These are phyloP conservation scores for Piaya cayana DNA, from an alignment of 2,113 vertebrate species.

Conservation along the genomic window DNA sequence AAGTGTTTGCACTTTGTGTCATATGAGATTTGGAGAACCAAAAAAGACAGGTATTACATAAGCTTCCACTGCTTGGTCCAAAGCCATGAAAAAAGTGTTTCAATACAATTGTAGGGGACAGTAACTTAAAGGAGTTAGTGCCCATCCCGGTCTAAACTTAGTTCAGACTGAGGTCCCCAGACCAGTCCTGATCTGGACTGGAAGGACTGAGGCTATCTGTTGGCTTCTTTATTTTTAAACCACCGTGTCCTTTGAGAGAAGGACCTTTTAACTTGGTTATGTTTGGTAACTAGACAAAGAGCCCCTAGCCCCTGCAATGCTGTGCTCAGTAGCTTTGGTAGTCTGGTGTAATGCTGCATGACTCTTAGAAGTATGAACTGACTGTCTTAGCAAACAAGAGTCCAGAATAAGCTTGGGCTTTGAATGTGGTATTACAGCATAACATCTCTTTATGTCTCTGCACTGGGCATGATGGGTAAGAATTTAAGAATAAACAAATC, in stretches of 20 bases:
- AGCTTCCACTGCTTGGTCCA: not conserved
- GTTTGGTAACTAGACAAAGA: not conserved
- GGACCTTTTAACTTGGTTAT: not conserved
- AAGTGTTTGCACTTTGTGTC: not conserved
- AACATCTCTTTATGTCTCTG: fast-evolving
- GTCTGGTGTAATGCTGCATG: not conserved
- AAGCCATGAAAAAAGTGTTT: not conserved
- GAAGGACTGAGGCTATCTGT: not conserved
- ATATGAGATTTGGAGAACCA: too few species aligned
- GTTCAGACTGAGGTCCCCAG: not conserved
- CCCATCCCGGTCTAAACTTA: not conserved
- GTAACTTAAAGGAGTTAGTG: not conserved
- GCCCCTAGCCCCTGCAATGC: not conserved
- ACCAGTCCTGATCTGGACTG: not conserved
- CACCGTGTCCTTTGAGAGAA: not conserved
- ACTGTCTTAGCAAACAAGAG: not conserved
- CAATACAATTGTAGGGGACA: not conserved
- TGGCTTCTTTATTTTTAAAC: not conserved
- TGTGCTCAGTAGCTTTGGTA: not conserved
- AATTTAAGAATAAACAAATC: not conserved
- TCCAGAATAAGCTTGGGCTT: not conserved
- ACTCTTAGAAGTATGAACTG: not conserved
- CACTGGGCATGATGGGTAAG: not conserved
- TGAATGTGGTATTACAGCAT: not conserved
- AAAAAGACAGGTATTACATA: not conserved